Base-by-base conservation (phyloP, 2,888 invertebrate genomes). In the Gerris lacustris region DNA sequence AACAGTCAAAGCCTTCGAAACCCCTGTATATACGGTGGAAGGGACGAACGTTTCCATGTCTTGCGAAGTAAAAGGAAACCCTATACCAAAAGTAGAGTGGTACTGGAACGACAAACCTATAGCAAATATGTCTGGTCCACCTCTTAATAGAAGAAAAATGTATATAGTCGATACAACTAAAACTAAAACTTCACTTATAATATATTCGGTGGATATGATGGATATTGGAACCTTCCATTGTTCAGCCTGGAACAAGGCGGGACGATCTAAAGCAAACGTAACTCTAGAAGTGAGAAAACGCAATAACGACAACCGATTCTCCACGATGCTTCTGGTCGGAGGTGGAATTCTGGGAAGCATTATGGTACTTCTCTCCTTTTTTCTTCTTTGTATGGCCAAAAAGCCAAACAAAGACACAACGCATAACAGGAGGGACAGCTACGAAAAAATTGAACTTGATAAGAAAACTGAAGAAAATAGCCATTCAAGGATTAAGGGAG, bases 201-300 rank as follows among this genome's bases (percentile, higher is more conserved):
- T 74, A 71, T 72, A 73, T 62, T 73, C 87, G 45, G 87, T 87
- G 6, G 90, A 90, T 73, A 80, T 87, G 74, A 88, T 88, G 80
- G 91, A 92, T 79, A 86, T 89, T 63, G 91, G 91, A 64, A 83
- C 86, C 67, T 92, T 91, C 78, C 86, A 86, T 66, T 92, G 92
- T 78, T 84, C 86, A 70, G 91, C 91, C 0, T 90, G 91, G 79
- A 92, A 91, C 78, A 87, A 88, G 79, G 92, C 92, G 6, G 92
- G 91, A 1, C 86, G 85, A 77, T 88, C 87, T 11, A 88, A 89
- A 80, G 88, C 88, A 43, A 87, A 87, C 78, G 87, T 92, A 71
- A 89, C 86, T 72, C 82, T 92, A 76, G 84, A 86, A 1, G 86
- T 92, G 73, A 63, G 31, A 7, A 63, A 67, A 62, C 63, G 69